Conservation (phyloP, 2,113 vertebrate species). For the Papio anubis region DNA sequence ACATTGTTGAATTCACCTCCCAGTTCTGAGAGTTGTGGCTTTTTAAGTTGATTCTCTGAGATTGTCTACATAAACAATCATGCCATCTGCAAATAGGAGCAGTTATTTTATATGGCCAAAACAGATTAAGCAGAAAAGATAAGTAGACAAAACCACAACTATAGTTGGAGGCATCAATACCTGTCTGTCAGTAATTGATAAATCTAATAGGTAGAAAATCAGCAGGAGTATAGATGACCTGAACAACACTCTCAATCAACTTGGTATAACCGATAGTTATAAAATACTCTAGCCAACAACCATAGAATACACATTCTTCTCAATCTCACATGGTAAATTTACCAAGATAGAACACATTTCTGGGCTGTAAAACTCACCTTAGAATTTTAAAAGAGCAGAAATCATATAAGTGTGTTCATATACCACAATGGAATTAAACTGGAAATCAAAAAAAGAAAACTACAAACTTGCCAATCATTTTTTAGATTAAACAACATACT, state of each 20-base stretch:
- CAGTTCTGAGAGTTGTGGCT: background rate
- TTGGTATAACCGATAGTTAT: background rate
- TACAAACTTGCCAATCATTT: background rate
- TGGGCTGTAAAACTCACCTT: background rate
- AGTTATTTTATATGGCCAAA: background rate
- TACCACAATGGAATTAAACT: background rate
- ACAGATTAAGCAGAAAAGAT: background rate
- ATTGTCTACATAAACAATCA: background rate
- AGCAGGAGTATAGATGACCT: background rate
- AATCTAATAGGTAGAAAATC: background rate
- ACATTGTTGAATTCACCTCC: background rate
- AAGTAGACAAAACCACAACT: background rate
- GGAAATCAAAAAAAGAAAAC: background rate
- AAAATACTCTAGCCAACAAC: background rate
- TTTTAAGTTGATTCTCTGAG: background rate
- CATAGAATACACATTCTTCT: background rate
- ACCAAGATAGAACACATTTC: background rate
- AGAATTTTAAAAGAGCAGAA: background rate
- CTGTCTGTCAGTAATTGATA: background rate
- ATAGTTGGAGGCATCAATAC: background rate
- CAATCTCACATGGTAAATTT: background rate
- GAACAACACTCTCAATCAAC: background rate
- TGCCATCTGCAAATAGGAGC: background rate
- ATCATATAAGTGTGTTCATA: background rate
- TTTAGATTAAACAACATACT: background rate